These are phyloP conservation scores for Cardiocondyla obscurior DNA, from an alignment of 1,140 invertebrate species.

Conservation along the genomic window DNA sequence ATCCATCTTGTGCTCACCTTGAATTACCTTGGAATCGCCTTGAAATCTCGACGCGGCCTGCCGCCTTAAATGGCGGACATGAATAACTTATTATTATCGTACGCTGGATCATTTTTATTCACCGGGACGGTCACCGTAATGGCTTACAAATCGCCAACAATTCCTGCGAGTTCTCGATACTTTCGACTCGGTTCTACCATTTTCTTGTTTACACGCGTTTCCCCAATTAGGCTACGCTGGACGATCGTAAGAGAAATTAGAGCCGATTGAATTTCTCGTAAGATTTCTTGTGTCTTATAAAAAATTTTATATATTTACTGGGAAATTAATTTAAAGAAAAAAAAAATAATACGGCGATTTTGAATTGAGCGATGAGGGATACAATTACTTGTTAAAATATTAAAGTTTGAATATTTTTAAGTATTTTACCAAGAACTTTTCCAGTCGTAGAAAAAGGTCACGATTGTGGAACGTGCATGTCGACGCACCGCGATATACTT, in stretches of 20 bases:
- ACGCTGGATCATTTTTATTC: not conserved
- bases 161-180: not conserved
- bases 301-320: not conserved
- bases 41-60: slow-evolving; percentile 1
- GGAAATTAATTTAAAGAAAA: not conserved
- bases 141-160: not conserved
- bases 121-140: not conserved
- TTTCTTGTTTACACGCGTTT: not conserved
- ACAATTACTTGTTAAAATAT: not conserved
- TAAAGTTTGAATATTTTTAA: not conserved
- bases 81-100: slow-evolving; percentile 9
- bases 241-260: slow-evolving; percentile 16
- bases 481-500: not conserved
- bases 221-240: not conserved
- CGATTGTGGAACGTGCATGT: not conserved
- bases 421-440: not conserved
- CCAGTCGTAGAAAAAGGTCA: slow-evolving; percentile 15
- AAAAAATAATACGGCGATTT: not conserved
- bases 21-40: slow-evolving; percentile 11
- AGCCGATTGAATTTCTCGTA: not conserved
- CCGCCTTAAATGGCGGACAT: not conserved
- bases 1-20: slow-evolving; percentile 13
- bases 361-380: not conserved
- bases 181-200: slow-evolving; percentile 2
- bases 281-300: slow-evolving; percentile 12